Base-by-base conservation (phyloP, 2,113 vertebrate species). In the Pyxicephalus adspersus region DNA sequence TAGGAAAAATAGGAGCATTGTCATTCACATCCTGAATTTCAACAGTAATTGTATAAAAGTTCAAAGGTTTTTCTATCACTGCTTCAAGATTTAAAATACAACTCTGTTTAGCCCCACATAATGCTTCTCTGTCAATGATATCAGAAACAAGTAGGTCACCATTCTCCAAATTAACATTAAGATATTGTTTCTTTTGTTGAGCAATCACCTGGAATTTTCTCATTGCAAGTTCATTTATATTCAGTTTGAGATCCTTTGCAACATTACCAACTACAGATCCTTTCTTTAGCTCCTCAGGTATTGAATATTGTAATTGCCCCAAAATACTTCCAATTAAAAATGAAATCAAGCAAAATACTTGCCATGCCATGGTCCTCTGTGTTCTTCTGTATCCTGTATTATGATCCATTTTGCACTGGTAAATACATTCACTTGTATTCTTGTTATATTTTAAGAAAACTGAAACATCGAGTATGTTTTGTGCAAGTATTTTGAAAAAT, bases 191-290 rank as follows among this genome's bases (percentile, higher is more conserved):
- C 38, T 45, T 9, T 13, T 45, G 38, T 13, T 92, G 90, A 6
- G 92, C 88, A 25, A 89, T 84, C 70, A 94, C 85, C 1, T 85
- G 85, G 57, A 94, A 76, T 51, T 88, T 92, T 83, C 89, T 85
- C 75, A 88, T 64, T 0, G 75, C 55, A 73, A 93, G 88, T 63
- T 85, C 75, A 58, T 86, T 82, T 45, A 84, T 74, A 22, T 86
- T 86, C 4, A 94, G 85, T 55, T 86, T 77, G 85, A 94, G 85
- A 86, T 94, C 91, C 76, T 86, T 92, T 3, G 88, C 89, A 64
- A 95, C 84, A 82, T 92, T 93, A 83, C 91, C 93, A 25, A 95
- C 89, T 31, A 93, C 66, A n/a, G 89, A 91, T 11, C 92, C 92
- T 71, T 87, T 90, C 34, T 80, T 87, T 34, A 92, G 83, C 78